Conservation (phyloP, 2,113 vertebrate genomes). For the Meleagris gallopavo region DNA sequence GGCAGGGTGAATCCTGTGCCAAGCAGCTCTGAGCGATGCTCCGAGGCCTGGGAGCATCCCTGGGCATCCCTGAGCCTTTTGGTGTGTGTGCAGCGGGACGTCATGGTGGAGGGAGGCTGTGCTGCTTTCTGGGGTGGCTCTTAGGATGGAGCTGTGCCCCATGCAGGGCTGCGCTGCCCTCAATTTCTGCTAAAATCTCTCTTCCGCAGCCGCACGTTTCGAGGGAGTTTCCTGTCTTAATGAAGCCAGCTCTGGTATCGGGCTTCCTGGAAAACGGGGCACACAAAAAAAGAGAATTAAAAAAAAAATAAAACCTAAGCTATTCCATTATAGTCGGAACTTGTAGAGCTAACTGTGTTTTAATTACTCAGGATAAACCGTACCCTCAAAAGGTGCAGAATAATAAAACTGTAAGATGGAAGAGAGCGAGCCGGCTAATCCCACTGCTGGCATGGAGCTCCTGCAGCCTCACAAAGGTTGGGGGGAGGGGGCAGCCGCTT, state of each 20-base stretch:
- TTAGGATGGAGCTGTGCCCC: neutral
- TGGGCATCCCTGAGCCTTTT: neutral
- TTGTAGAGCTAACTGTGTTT: constrained; percentile 53
- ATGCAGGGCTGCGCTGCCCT: neutral
- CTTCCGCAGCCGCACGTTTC: neutral
- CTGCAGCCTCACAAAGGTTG: constrained; percentile 53
- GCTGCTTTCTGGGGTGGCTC: neutral
- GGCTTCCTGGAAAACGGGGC: constrained; percentile 10
- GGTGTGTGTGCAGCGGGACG: no score
- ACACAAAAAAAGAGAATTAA: constrained; percentile 8
- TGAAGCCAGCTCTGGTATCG: neutral
- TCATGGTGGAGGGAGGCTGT: neutral
- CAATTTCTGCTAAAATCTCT: neutral
- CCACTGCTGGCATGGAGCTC: constrained; percentile 53
- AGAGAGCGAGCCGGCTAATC: constrained; percentile 65
- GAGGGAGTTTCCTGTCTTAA: constrained; percentile 14
- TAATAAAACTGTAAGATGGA: constrained; percentile 52
- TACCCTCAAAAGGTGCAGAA: constrained; percentile 63
- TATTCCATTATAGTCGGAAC: constrained; percentile 35
- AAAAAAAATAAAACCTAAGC: constrained; percentile 5
- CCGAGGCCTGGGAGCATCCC: neutral
- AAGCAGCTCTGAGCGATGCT: no score
- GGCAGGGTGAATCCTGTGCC: neutral
- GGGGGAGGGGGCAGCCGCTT: constrained; percentile 25
- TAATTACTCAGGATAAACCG: constrained; percentile 63